phyloP scores from a whole-genome alignment of 1,140 invertebrate genomes.

The Lethocerus indicus region DNA sequence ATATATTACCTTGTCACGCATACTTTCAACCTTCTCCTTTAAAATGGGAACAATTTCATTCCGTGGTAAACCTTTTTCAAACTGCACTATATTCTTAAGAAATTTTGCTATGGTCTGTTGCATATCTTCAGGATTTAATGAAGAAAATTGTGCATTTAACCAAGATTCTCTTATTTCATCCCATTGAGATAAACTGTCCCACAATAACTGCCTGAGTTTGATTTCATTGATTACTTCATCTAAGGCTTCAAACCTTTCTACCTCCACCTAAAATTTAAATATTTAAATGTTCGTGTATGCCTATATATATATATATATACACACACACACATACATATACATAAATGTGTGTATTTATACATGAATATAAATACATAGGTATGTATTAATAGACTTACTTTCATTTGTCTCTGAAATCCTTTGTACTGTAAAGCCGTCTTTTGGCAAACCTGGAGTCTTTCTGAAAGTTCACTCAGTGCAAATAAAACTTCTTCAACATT shows the following conservation, averaged over 20 bases:
- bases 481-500: slow-evolving; percentile 40
- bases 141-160: slow-evolving; percentile 45
- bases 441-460: slow-evolving; percentile 38
- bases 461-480: slow-evolving; percentile 39
- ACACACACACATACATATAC: not conserved
- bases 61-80: slow-evolving; percentile 31
- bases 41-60: slow-evolving; percentile 59
- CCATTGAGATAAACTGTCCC: slow-evolving; percentile 59
- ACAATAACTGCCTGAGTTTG: slow-evolving; percentile 55
- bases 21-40: slow-evolving; percentile 53
- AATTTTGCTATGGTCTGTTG: slow-evolving; percentile 41
- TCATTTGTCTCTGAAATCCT: slow-evolving; percentile 43
- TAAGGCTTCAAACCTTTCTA: slow-evolving; percentile 58
- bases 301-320: not conserved
- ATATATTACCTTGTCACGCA: slow-evolving; percentile 48
- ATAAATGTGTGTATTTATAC: no score
- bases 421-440: slow-evolving; percentile 42
- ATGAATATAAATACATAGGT: no score
- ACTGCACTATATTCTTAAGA: slow-evolving; percentile 39
- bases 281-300: no score
- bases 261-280: slow-evolving; percentile 46
- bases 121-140: slow-evolving; percentile 52
- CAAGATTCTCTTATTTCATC: slow-evolving; percentile 36
- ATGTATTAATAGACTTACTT: slow-evolving; percentile 28
- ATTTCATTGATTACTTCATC: slow-evolving; percentile 61